Evolutionary conservation across 2,797 vertebrate genomes (phyloP).

Genomic region (Vultur gryphus): DNA sequence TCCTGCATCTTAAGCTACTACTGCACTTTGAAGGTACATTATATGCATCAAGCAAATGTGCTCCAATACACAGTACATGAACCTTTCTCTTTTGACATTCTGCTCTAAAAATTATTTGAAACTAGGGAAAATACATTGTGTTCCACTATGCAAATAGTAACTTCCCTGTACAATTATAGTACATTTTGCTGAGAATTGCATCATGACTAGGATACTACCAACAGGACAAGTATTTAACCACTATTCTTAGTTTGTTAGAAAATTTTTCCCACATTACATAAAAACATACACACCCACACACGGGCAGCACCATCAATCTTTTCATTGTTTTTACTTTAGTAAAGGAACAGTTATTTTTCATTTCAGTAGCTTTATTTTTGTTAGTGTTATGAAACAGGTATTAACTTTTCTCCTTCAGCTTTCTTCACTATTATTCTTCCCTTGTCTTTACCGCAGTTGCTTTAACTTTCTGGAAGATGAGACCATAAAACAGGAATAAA

Average conservation of each 20-base stretch:
- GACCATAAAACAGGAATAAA: not conserved
- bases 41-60: not conserved
- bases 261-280: slow-evolving; percentile 40
- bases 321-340: not conserved
- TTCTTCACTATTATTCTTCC: not conserved
- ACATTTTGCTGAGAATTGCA: slow-evolving; percentile 16
- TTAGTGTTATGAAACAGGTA: not conserved
- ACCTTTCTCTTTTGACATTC: not conserved
- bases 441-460: not conserved
- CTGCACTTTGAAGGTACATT: not conserved
- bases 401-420: not conserved
- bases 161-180: slow-evolving; percentile 11
- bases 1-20: not conserved
- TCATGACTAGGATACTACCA: slow-evolving; percentile 16
- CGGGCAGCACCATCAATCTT: not conserved
- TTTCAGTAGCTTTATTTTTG: not conserved
- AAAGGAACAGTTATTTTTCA: slow-evolving; percentile 29
- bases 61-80: not conserved
- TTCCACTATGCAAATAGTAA: slow-evolving; percentile 38
- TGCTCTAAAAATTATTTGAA: not conserved
- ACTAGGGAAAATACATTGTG: slow-evolving; percentile 15
- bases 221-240: slow-evolving; percentile 37
- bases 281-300: not conserved
- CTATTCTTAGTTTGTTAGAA: slow-evolving; percentile 39
- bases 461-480: not conserved